Evolutionary conservation across 2,797 vertebrate genomes (phyloP), one percentile per base, ranked within the genome.

Genomic region (Typhlichthys eigenmanni): DNA sequence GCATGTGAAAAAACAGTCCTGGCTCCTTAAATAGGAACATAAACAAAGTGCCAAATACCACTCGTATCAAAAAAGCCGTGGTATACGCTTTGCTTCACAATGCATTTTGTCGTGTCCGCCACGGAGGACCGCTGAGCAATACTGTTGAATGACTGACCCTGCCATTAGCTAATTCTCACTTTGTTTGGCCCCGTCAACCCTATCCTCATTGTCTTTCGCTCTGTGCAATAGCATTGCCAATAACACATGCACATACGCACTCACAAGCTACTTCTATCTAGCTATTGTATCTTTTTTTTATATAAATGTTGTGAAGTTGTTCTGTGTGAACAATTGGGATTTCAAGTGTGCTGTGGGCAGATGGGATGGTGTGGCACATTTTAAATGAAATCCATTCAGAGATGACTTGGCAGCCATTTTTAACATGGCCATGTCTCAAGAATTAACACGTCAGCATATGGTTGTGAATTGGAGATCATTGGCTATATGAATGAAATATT

Each of bases 341-440:
- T 24, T 24, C 24, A 24, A 24, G 24, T 24, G 24, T 65, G 48
- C 58, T 34, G 64, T 9, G 57, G 74, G 74, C 80, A 87, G 81
- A 85, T 85, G 78, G 84, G 77, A 56, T 59, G 56, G 55, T 64
- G 58, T 69, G 66, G 60, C 80, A 57, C 62, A 5, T 77, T 82
- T 79, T 82, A 87, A 82, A 88, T 85, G 74, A 82, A 85, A 77
- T 80, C 64, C 67, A 68, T 69, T 85, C 71, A 63, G 72, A 69
- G 62, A 63, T 14, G 48, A 55, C 66, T 80, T 89, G 87, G 85
- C 84, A 84, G 60, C 64, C 11, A 72, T 79, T 87, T 81, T 81
- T 79, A 80, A 82, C 78, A 74, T 62, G 77, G 83, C 65, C 76
- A 54, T 62, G 76, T 81, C 76, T 81, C 72, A 61, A 75, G 74